Base-by-base conservation (phyloP, 2,113 vertebrate species). In the Rhodinocichla rosea region DNA sequence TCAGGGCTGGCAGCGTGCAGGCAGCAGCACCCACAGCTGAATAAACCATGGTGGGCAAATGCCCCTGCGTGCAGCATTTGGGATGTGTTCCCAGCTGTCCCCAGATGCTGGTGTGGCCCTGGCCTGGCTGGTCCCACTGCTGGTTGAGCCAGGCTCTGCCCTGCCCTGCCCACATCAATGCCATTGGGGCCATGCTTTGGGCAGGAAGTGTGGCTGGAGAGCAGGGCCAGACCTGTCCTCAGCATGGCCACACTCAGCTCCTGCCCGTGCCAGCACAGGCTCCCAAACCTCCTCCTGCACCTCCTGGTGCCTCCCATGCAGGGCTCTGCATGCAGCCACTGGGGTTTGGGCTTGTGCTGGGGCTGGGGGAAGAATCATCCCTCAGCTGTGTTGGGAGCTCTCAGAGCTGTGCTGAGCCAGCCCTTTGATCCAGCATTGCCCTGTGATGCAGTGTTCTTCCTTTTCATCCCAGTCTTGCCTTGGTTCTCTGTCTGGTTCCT, bases 131-230 rank as follows among this genome's bases (percentile, higher is more conserved):
- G 84, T 92, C 84, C 37, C 69, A 9, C 32, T 0, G 2, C 63
- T 6, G 10, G 76, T 13, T 39, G 87, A 73, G n/a, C 83, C 1
- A 0, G 68, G 63, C 83, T 83, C 73, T 28, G 92, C 84, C 64
- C 87, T 91, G 87, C 90, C 90, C 90, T 95, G 88, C 3, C 94
- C 92, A 78, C 94, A 91, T 90, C 92, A 89, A 13, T 76, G 95
- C 45, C 3, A 12, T 0, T 7, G 3, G 57, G 57, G 89, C 87
- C 39, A 10, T 0, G 8, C 63, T 52, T 21, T 28, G 87, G 94
- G 87, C 83, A 86, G 80, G 92, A 55, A 79, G 47, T 6, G n/a
- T 92, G 95, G 83, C 87, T 75, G 83, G 74, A 69, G 82, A 94
- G 88, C 90, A 91, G 81, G 94, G 82, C 94, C 65, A 65, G 94